phyloP scores from a whole-genome alignment of 2,888 invertebrate species.

The Cephalotes varians region DNA sequence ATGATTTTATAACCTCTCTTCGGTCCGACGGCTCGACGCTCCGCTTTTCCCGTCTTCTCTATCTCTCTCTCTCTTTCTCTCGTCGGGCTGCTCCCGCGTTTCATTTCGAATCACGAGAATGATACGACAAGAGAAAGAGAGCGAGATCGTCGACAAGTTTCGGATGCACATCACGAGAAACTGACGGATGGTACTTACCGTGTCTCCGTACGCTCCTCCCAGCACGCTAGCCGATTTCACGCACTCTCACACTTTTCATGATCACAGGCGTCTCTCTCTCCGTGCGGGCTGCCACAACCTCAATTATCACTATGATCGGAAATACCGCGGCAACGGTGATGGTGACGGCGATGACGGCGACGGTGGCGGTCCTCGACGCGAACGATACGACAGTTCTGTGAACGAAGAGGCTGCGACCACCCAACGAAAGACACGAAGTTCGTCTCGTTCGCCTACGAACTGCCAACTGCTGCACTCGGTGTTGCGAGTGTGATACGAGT shows the following conservation, averaged over 20 bases:
- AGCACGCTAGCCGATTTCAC: slow-evolving; percentile 71
- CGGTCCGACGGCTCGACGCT: background rate
- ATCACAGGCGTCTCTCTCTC: slow-evolving; percentile 56
- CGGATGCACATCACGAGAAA: background rate
- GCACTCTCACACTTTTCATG: slow-evolving; percentile 75
- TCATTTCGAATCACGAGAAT: background rate
- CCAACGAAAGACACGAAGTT: slow-evolving; percentile 72
- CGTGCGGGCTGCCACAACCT: background rate
- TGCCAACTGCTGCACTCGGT: slow-evolving; percentile 5
- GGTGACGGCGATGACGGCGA: slow-evolving; percentile 9
- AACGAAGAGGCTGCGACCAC: slow-evolving; percentile 46
- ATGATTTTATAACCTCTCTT: slow-evolving; percentile 65
- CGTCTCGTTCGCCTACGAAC: slow-evolving; percentile 60
- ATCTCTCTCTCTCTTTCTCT: background rate
- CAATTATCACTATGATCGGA: background rate
- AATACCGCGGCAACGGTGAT: background rate
- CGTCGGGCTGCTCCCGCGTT: background rate
- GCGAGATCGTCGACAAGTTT: background rate
- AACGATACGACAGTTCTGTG: slow-evolving; percentile 37
- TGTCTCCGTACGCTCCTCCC: slow-evolving; percentile 36
- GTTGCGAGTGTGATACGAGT: background rate
- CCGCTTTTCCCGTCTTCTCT: background rate
- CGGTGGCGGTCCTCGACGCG: slow-evolving; percentile 30
- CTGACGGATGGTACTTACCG: slow-evolving; percentile 59
- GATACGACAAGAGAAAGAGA: background rate